Base-by-base conservation (phyloP, 2,797 vertebrate genomes). In the Mionectes olivaceus region DNA sequence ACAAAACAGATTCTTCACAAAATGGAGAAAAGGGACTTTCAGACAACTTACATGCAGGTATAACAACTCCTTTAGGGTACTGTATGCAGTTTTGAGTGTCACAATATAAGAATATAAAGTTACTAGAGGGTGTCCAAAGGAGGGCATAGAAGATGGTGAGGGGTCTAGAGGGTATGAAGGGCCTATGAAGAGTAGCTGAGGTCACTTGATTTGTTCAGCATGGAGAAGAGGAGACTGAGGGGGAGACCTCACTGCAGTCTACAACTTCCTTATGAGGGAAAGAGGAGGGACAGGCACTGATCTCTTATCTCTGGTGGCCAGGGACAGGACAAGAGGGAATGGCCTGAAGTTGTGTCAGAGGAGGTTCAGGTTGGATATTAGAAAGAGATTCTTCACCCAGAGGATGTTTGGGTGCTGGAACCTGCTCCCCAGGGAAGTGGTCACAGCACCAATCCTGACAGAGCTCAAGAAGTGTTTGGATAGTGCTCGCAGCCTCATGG, bases 371-470 rank as follows among this genome's bases (percentile, higher is more conserved):
- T 1, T 11, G 7, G 5, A 19, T 64, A 19, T 50, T 39, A 30
- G 0, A 1, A 23, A 64, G 44, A 52, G 1, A 2, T 27, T 77
- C 19, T 16, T 64, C 37, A 33, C 2, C 18, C n/a, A 32, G 52
- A 77, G 21, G 1, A 11, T 64, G 11, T 7, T 2, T 59, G 28
- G 28, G 5, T 16, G 30, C 10, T 46, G 30, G 13, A 46, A 57
- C 18, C 33, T 5, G 4, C 4, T 27, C 5, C 7, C 37, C 21
- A 32, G 24, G 7, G 14, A 18, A 70, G 28, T n/a, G 37, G 19
- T 33, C 13, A 5, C 28, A 64, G 6, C 30, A 24, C 21, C 5
- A 46, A 56, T 12, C 17, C 73, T 52, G 18, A 11, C n/a, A 71
- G 44, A 46, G 4, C 33, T 50, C 44, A 5, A 27, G 14, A 10